phyloP scores from a whole-genome alignment of 2,113 vertebrate genomes.

The Cephalopterus ornatus region DNA sequence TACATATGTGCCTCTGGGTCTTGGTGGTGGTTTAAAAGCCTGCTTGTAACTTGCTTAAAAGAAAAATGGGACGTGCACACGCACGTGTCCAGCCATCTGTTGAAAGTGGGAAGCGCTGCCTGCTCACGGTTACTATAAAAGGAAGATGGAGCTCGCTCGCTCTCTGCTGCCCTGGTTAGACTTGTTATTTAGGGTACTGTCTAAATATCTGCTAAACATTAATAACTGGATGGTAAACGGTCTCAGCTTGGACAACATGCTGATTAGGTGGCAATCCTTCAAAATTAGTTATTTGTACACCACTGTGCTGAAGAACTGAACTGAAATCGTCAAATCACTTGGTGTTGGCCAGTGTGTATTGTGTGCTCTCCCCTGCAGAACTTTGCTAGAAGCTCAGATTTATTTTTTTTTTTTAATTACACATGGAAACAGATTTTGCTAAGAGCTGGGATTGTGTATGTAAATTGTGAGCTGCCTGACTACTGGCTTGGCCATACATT shows the following conservation, averaged over 20 bases:
- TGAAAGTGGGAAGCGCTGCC: background rate
- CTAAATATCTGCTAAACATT: background rate
- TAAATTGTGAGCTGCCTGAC: background rate
- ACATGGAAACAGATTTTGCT: background rate
- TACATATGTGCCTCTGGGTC: rapidly evolving
- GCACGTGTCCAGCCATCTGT: background rate
- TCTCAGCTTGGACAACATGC: background rate
- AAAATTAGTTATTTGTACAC: background rate
- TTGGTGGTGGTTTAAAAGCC: background rate
- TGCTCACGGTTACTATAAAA: background rate
- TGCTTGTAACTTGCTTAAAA: background rate
- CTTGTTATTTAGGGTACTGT: background rate
- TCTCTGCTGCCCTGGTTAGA: background rate
- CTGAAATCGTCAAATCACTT: background rate
- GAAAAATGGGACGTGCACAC: background rate
- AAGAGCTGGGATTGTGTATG: background rate
- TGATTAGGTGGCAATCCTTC: background rate
- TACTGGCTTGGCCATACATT: rapidly evolving
- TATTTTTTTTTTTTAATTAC: background rate
- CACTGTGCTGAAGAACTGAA: rapidly evolving
- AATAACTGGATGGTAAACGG: background rate
- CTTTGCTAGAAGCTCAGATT: background rate
- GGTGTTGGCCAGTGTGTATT: background rate
- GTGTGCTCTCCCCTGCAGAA: background rate
- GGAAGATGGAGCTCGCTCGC: background rate